Conservation (phyloP, 2,797 vertebrate genomes). For the Carcharodon carcharias region DNA sequence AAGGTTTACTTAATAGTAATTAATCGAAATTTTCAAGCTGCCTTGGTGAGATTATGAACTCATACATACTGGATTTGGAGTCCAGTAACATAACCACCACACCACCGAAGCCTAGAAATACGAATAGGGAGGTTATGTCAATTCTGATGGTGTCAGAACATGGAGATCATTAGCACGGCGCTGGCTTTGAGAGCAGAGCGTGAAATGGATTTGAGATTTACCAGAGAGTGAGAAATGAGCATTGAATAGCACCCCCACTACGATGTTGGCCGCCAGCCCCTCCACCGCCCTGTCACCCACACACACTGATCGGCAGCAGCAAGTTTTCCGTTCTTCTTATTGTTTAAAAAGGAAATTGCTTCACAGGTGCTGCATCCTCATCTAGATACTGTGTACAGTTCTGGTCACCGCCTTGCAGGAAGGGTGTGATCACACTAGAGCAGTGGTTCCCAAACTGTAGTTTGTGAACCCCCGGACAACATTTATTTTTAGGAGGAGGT, state of each 20-base stretch:
- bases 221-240: slow-evolving; percentile 23
- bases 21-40: neutral
- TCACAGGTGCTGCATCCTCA: too few relatives aligned
- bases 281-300: neutral
- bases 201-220: slow-evolving; percentile 43
- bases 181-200: slow-evolving; percentile 43
- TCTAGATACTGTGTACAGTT: too few relatives aligned
- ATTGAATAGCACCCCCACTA: slow-evolving; percentile 20
- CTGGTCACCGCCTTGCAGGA: too few relatives aligned
- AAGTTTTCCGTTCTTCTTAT: neutral
- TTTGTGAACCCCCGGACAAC: too few relatives aligned
- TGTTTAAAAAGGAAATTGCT: too few relatives aligned
- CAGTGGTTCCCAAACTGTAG: too few relatives aligned
- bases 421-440: too few relatives aligned
- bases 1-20: neutral
- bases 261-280: neutral
- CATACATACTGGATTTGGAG: neutral
- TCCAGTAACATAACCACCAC: neutral
- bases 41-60: neutral
- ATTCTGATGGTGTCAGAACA: slow-evolving; percentile 51
- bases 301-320: neutral
- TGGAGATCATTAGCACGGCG: slow-evolving; percentile 49
- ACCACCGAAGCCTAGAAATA: too few relatives aligned
- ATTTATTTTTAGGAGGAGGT: too few relatives aligned
- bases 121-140: neutral